These are phyloP conservation scores for Alcis repandata DNA, from an alignment of 2,888 invertebrate species.

Conservation along the genomic window DNA sequence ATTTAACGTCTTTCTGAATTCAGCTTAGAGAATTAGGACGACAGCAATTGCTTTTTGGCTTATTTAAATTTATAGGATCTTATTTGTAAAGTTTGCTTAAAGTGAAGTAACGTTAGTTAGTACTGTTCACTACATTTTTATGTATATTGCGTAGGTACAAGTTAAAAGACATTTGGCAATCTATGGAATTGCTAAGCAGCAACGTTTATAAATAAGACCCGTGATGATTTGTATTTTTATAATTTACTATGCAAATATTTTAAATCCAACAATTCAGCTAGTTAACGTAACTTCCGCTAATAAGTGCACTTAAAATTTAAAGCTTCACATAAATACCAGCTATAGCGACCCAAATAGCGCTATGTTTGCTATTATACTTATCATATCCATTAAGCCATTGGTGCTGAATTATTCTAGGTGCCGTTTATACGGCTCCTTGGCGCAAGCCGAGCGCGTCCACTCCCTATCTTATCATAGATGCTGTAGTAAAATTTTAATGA, in stretches of 20 bases:
- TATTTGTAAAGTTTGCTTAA: too few relatives aligned
- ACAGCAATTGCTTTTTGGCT: too few relatives aligned
- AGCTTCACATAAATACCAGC: slow-evolving; percentile 6
- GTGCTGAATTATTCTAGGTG: slow-evolving; percentile 44
- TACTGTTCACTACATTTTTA: too few relatives aligned
- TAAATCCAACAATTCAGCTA: too few relatives aligned
- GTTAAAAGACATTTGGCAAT: too few relatives aligned
- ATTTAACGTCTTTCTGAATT: not conserved
- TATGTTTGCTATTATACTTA: slow-evolving; percentile 11
- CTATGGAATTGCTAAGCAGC: too few relatives aligned
- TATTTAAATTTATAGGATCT: too few relatives aligned
- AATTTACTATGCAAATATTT: too few relatives aligned
- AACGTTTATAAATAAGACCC: too few relatives aligned
- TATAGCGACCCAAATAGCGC: slow-evolving; percentile 1
- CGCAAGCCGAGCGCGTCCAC: slow-evolving; percentile 50
- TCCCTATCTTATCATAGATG: slow-evolving; percentile 67
- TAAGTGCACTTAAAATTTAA: not conserved
- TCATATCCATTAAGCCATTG: slow-evolving; percentile 17
- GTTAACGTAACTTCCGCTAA: not conserved
- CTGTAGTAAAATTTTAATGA: slow-evolving; percentile 78
- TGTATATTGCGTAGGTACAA: too few relatives aligned
- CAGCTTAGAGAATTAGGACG: not conserved
- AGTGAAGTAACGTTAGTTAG: too few relatives aligned
- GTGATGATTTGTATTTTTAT: too few relatives aligned
- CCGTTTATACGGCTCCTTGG: slow-evolving; percentile 52